Conservation (phyloP, 2,888 invertebrate genomes). For the Beris chalybata region DNA sequence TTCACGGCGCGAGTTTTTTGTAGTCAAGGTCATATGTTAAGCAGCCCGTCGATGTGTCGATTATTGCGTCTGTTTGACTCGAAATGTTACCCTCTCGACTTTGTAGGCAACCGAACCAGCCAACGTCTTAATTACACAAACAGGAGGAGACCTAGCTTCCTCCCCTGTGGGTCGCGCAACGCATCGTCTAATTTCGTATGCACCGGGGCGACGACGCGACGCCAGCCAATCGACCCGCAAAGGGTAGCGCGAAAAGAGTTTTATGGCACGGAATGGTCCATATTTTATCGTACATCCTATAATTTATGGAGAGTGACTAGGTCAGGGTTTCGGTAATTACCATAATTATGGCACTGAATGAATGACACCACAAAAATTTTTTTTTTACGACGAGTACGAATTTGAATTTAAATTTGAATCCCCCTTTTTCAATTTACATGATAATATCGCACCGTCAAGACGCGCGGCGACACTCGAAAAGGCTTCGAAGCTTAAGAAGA, state of each 20-base stretch:
- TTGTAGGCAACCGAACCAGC: too few relatives aligned
- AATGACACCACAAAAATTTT: constrained; percentile 7
- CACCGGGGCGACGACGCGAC: too few relatives aligned
- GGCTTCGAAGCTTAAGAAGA: too few relatives aligned
- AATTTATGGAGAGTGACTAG: constrained; percentile 31
- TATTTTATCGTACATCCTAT: constrained; percentile 11
- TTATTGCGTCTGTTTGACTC: constrained; percentile 11
- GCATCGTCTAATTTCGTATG: too few relatives aligned
- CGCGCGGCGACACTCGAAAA: too few relatives aligned
- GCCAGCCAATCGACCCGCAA: too few relatives aligned
- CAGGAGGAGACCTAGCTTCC: too few relatives aligned
- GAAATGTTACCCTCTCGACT: background rate
- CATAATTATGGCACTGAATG: constrained; percentile 29
- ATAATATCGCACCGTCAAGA: background rate
- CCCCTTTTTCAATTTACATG: constrained; percentile 5
- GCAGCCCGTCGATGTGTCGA: constrained; percentile 30
- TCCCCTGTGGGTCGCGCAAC: too few relatives aligned
- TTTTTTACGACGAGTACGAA: constrained; percentile 12
- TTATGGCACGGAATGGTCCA: too few relatives aligned
- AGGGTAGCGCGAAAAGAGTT: too few relatives aligned
- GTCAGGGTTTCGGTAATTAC: constrained; percentile 32
- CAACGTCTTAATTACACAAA: too few relatives aligned
- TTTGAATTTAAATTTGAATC: constrained; percentile 15
- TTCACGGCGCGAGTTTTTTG: constrained; percentile 41
- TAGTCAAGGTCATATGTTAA: constrained; percentile 43